These are phyloP conservation scores for Pseudorectes ferrugineus DNA, from an alignment of 2,113 vertebrate species.

Conservation along the genomic window DNA sequence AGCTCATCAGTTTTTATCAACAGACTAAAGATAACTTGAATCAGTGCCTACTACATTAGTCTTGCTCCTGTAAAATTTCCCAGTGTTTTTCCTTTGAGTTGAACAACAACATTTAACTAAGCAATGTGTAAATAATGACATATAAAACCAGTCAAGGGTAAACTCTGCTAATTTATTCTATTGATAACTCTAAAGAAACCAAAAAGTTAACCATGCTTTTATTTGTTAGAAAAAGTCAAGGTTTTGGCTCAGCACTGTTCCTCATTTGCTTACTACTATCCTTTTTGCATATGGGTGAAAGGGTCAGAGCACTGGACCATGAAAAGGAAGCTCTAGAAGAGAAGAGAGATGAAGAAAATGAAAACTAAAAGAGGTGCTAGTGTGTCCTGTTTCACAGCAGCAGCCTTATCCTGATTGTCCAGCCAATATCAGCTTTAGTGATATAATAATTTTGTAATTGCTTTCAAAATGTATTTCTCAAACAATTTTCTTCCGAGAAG, in stretches of 20 bases:
- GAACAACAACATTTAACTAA: neutral
- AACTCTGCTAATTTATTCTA: neutral
- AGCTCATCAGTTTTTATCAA: slow-evolving; percentile 8
- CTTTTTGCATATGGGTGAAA: neutral
- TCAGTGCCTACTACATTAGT: neutral
- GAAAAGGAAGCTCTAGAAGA: neutral
- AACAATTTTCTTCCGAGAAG: neutral
- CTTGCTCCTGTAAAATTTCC: neutral
- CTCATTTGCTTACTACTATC: neutral
- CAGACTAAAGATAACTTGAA: neutral
- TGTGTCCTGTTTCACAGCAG: neutral
- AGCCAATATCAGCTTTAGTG: neutral
- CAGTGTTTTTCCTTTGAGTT: neutral
- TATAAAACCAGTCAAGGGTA: neutral
- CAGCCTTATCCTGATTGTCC: neutral
- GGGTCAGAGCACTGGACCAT: neutral
- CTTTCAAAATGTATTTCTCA: neutral
- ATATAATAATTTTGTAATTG: neutral
- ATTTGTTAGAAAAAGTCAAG: neutral
- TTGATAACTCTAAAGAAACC: neutral
- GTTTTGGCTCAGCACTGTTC: neutral
- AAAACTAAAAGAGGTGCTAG: neutral
- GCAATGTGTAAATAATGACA: neutral
- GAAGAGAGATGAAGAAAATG: neutral
- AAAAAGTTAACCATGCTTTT: neutral